Evolutionary conservation across 37 sponge, comb jelly and placozoan species (phyloP).

Genomic region (Chondrosia reniformis): DNA sequence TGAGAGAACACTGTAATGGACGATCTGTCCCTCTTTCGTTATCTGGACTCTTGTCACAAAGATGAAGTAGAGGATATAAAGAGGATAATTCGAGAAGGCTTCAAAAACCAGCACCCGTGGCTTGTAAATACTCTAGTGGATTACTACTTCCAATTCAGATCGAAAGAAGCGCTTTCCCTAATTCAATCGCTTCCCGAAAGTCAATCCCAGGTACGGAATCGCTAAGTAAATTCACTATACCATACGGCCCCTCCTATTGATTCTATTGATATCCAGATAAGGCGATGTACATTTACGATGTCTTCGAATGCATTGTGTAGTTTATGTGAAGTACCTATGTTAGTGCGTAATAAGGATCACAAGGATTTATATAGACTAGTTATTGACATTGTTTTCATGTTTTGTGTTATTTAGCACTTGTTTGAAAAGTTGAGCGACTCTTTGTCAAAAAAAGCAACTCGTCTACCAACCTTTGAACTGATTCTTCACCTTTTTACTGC

Average conservation of each 20-base stretch:
- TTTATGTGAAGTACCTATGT: background rate
- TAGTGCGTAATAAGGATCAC: background rate
- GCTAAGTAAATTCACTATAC: background rate
- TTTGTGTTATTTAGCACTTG: no score
- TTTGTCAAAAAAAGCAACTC: slow-evolving; percentile 19
- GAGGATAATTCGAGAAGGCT: background rate
- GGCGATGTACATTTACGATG: background rate
- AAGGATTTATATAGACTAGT: no score
- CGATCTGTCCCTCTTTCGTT: slow-evolving; percentile 2
- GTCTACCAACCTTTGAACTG: slow-evolving; percentile 46
- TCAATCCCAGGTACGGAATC: slow-evolving; percentile 56
- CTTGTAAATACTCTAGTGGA: slow-evolving; percentile 67
- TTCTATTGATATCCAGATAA: no score
- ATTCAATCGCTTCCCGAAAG: slow-evolving; percentile 38
- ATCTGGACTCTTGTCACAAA: slow-evolving; percentile 20
- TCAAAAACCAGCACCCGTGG: slow-evolving; percentile 10
- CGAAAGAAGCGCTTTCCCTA: slow-evolving; percentile 45
- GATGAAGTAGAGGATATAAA: slow-evolving; percentile 15
- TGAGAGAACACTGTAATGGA: background rate
- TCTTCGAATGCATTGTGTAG: background rate
- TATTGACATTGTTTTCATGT: no score
- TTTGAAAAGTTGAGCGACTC: slow-evolving; percentile 61
- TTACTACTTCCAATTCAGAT: slow-evolving; percentile 52
- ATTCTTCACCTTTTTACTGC: slow-evolving; percentile 52
- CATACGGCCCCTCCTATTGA: background rate